A percentile compares a stretch with the other conserved stretches of the same genome.
Conservation (phyloP, 2,113 vertebrate genomes). For the Lonchura striata region DNA sequence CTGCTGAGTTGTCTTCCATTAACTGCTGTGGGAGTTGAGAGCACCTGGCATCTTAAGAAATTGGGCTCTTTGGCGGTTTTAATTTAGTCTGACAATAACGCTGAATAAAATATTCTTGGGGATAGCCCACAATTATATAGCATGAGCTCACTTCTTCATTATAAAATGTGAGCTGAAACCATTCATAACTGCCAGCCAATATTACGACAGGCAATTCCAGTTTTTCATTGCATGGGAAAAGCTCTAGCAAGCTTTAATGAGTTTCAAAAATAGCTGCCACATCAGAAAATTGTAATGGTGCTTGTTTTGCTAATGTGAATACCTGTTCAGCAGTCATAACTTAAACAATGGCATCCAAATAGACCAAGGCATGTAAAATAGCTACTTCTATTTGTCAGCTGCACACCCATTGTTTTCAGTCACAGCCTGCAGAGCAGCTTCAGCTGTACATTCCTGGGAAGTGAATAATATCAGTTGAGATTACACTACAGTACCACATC, state of each 20-base stretch:
- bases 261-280: conserved; percentile 59
- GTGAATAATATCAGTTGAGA: conserved; percentile 81
- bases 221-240: conserved; percentile 58
- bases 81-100: conserved; percentile 50
- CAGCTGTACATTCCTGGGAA: conserved; percentile 78
- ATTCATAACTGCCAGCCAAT: conserved; percentile 55
- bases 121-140: conserved; percentile 61
- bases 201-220: conserved; percentile 62
- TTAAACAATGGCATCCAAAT: conserved; percentile 60
- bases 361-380: conserved; percentile 51
- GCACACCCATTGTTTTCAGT: conserved; percentile 71
- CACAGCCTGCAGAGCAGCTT: conserved; percentile 64
- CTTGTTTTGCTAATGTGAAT: conserved; percentile 55
- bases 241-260: conserved; percentile 39
- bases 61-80: conserved; percentile 13
- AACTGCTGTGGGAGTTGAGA: conserved; percentile 22
- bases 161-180: conserved; percentile 59
- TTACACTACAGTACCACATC: conserved; percentile 76
- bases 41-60: conserved; percentile 50
- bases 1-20: conserved; percentile 21
- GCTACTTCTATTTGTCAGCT: conserved; percentile 63
- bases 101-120: conserved; percentile 61
- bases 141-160: conserved; percentile 60
- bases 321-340: conserved; percentile 58
- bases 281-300: conserved; percentile 52